phyloP scores from a whole-genome alignment of 2,797 vertebrate species.

The Otus scops region DNA sequence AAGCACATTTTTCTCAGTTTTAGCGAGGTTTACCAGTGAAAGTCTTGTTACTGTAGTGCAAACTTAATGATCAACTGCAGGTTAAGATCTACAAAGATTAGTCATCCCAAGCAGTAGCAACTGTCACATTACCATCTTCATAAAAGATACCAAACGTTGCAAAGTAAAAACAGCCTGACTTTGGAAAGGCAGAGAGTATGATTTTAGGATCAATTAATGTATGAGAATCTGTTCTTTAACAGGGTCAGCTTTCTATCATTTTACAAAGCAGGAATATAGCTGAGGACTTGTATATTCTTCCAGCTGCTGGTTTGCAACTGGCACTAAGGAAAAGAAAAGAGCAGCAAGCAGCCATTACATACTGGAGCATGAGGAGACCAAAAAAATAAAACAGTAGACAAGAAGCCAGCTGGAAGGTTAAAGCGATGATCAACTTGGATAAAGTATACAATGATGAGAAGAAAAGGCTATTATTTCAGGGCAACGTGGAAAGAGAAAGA shows the following conservation, averaged over 20 bases:
- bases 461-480: neutral
- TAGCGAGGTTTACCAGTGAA: neutral
- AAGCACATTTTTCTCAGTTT: neutral
- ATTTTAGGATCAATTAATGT: neutral
- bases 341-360: neutral
- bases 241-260: neutral
- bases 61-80: neutral
- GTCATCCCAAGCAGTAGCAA: neutral
- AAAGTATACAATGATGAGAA: neutral
- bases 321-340: neutral
- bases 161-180: neutral
- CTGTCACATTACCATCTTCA: neutral
- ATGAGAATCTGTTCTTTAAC: neutral
- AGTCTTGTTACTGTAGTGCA: neutral
- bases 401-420: neutral
- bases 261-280: neutral
- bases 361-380: neutral
- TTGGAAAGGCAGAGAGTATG: rapidly evolving
- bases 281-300: neutral
- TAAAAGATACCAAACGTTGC: neutral
- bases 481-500: neutral
- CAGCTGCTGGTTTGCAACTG: constrained; percentile 20
- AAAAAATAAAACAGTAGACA: neutral
- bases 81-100: neutral
- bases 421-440: neutral